Evolutionary conservation across 2,113 vertebrate species (phyloP).

Genomic region (Leucosticte australis): DNA sequence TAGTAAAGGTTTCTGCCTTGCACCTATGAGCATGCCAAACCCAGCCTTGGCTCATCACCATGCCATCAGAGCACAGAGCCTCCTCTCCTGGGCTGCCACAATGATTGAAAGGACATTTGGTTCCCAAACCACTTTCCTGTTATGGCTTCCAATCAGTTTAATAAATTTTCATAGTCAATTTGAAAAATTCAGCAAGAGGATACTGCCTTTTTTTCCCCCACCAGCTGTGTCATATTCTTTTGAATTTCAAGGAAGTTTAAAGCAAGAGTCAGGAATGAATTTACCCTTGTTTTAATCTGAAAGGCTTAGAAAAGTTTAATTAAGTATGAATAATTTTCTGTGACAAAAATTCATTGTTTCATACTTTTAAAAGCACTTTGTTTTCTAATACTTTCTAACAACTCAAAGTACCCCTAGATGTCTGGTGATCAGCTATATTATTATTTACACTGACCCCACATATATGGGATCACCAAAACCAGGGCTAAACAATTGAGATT

Average conservation of each 20-base stretch:
- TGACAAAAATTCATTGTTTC: background rate
- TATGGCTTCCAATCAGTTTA: background rate
- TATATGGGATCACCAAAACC: background rate
- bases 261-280: background rate
- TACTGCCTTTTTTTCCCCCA: background rate
- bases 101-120: background rate
- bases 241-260: background rate
- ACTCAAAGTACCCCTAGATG: background rate
- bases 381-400: background rate
- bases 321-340: background rate
- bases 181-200: background rate
- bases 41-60: background rate
- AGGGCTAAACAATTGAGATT: background rate
- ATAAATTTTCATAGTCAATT: background rate
- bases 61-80: background rate
- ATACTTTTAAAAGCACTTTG: background rate
- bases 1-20: background rate
- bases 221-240: too few species aligned
- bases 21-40: fast-evolving
- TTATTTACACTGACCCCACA: background rate
- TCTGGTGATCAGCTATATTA: background rate
- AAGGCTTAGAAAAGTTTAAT: background rate
- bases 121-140: background rate
- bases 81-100: background rate
- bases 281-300: background rate